A percentile compares a stretch with the other conserved stretches of the same genome.
These are phyloP conservation scores for Lacanobia oleracea DNA, from an alignment of 2,888 invertebrate genomes.

Conservation along the genomic window DNA sequence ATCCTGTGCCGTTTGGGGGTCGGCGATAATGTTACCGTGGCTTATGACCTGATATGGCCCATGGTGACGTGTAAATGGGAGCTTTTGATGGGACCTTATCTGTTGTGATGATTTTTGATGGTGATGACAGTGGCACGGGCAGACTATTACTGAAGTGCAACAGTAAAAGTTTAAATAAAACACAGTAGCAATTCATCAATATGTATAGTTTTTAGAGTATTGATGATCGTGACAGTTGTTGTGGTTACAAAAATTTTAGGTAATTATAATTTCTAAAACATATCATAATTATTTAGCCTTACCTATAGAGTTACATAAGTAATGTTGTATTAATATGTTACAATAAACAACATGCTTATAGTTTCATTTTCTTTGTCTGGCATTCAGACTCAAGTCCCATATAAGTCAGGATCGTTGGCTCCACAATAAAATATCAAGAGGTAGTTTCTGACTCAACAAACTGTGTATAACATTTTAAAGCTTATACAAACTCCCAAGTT, in stretches of 20 bases:
- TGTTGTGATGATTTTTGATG: constrained; percentile 31
- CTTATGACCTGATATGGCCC: constrained; percentile 52
- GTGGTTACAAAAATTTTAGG: too few relatives aligned
- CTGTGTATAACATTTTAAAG: constrained; percentile 13
- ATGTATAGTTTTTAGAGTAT: too few relatives aligned
- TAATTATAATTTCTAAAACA: background rate
- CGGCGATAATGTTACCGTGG: constrained; percentile 77
- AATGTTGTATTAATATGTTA: too few relatives aligned
- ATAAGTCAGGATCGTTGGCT: background rate
- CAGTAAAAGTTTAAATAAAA: background rate
- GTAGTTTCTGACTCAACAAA: background rate
- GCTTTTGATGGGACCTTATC: constrained; percentile 50
- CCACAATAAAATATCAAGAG: constrained; percentile 11
- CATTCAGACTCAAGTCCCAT: background rate
- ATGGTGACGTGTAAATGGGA: constrained; percentile 57
- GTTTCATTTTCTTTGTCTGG: background rate
- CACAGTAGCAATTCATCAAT: too few relatives aligned
- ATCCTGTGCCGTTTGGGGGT: constrained; percentile 78
- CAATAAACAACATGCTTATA: background rate
- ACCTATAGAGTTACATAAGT: too few relatives aligned
- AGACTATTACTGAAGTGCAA: background rate
- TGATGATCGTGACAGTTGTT: too few relatives aligned
- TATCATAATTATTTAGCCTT: too few relatives aligned
- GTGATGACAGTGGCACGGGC: background rate
- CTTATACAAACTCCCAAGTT: constrained; percentile 17